These are phyloP conservation scores for Drosophila niveifrons DNA, from an alignment of 2,888 invertebrate genomes.

Conservation along the genomic window DNA sequence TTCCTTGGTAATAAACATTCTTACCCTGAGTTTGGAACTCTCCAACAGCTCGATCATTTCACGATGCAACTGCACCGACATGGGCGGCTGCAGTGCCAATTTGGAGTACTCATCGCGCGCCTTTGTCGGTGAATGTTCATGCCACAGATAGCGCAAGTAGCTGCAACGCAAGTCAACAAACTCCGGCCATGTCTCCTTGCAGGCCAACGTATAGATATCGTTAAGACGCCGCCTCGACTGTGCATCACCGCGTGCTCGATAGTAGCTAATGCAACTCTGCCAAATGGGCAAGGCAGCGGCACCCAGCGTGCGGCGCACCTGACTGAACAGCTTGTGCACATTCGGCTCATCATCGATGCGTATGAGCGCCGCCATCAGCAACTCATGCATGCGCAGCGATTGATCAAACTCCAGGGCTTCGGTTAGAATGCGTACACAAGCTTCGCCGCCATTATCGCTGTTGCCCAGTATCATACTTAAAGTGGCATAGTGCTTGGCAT, in stretches of 20 bases:
- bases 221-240: conserved; percentile 65
- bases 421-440: conserved; percentile 74
- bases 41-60: conserved; percentile 87
- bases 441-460: conserved; percentile 50
- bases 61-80: conserved; percentile 87
- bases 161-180: conserved; percentile 77
- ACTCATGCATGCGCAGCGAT: conserved; percentile 85
- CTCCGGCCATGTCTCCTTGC: conserved; percentile 64
- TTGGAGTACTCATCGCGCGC: conserved; percentile 88
- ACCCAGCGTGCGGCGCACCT: conserved; percentile 80
- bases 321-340: conserved; percentile 84
- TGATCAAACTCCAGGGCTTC: conserved; percentile 86
- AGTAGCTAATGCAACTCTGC: conserved; percentile 78
- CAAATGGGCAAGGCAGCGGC: conserved; percentile 72
- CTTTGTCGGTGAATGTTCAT: conserved; percentile 84
- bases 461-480: conserved; percentile 69
- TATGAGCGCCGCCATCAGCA: conserved; percentile 86
- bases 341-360: conserved; percentile 84
- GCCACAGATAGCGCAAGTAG: conserved; percentile 72
- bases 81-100: conserved; percentile 87
- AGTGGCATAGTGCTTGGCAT: conserved; percentile 86
- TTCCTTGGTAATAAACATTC: not conserved
- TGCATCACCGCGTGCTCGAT: conserved; percentile 71
- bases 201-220: conserved; percentile 76
- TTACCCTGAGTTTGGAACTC: conserved; percentile 53